These are phyloP conservation scores for Brachypodius melanocephalos DNA, from an alignment of 2,113 vertebrate species.

Conservation along the genomic window DNA sequence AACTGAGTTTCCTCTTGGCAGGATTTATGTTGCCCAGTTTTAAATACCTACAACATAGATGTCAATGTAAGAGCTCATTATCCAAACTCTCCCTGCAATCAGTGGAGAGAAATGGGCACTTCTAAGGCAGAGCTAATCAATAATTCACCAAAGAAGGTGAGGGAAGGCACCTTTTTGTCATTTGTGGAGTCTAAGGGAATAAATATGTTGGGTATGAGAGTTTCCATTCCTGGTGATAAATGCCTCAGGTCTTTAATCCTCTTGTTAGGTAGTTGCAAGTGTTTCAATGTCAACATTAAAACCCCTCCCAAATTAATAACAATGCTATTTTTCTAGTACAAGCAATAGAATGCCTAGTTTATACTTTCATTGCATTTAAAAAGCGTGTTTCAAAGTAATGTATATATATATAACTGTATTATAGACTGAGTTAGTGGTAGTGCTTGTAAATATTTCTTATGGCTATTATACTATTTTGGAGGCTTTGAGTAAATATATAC, in stretches of 20 bases:
- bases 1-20: background rate
- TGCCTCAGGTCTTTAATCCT: background rate
- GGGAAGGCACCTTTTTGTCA: background rate
- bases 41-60: background rate
- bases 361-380: background rate
- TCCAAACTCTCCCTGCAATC: conserved; percentile 6
- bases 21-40: conserved; percentile 17
- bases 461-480: background rate
- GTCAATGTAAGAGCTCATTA: conserved; percentile 41
- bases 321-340: background rate
- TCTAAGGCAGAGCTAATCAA: conserved; percentile 26
- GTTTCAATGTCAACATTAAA: background rate
- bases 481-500: conserved; percentile 25
- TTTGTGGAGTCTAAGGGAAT: background rate
- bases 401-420: background rate
- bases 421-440: background rate
- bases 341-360: background rate
- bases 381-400: background rate
- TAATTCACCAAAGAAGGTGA: conserved; percentile 48
- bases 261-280: background rate
- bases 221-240: background rate
- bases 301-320: background rate
- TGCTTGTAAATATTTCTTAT: conserved; percentile 44
- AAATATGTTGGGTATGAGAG: background rate
- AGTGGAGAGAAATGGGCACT: conserved; percentile 18